Evolutionary conservation across 2,797 vertebrate genomes (phyloP).

Genomic region (Lates japonicus): DNA sequence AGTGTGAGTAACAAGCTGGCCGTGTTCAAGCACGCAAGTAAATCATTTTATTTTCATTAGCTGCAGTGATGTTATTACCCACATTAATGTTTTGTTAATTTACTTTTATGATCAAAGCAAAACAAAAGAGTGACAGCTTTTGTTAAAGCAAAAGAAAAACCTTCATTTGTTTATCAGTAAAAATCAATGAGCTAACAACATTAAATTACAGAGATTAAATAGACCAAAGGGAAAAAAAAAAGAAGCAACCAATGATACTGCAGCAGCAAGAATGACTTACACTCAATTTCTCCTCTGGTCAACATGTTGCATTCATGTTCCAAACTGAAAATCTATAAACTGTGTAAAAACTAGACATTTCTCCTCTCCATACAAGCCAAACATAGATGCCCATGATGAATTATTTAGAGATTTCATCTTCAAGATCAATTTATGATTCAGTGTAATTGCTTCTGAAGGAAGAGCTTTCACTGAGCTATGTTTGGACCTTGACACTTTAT

Average conservation of each 20-base stretch:
- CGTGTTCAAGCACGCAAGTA: constrained; percentile 13
- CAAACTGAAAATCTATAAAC: constrained; percentile 20
- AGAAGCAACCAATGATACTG: background rate
- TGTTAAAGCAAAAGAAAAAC: constrained; percentile 20
- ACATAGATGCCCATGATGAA: constrained; percentile 36
- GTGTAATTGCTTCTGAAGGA: constrained; percentile 53
- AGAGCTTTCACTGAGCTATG: constrained; percentile 39
- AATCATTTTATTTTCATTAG: constrained; percentile 55
- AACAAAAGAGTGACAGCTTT: constrained; percentile 42
- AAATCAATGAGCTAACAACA: constrained; percentile 43
- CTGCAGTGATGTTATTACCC: constrained; percentile 29
- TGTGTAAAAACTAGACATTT: constrained; percentile 19
- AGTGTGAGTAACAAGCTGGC: constrained; percentile 22
- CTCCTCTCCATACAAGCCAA: constrained; percentile 26
- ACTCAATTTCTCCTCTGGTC: constrained; percentile 7
- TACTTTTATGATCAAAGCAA: constrained; percentile 51
- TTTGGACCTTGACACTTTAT: constrained; percentile 48
- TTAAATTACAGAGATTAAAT: constrained; percentile 33
- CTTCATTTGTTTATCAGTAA: constrained; percentile 23
- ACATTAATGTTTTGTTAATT: constrained; percentile 42
- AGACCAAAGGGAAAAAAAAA: background rate
- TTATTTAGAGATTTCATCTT: constrained; percentile 54
- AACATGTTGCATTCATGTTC: constrained; percentile 20
- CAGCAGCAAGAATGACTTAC: background rate
- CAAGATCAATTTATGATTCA: constrained; percentile 57